phyloP scores from a whole-genome alignment of 2,797 vertebrate species.

The Menidia menidia region DNA sequence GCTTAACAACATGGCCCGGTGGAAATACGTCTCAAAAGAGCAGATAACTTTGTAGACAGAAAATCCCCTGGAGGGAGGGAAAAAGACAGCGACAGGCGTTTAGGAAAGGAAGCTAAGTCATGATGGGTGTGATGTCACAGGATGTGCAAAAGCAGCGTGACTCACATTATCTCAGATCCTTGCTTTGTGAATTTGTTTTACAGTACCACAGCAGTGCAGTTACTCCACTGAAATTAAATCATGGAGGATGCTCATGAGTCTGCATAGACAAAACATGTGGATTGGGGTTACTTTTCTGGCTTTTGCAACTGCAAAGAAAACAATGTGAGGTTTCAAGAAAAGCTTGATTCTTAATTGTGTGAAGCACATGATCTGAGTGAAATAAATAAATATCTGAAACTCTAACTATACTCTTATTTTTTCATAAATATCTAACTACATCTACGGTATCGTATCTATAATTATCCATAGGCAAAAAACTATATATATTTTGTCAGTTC shows the following conservation, averaged over 20 bases:
- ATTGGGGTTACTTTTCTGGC: conserved; percentile 55
- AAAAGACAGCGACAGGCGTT: conserved; percentile 25
- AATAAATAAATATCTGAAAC: conserved; percentile 67
- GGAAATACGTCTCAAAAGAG: conserved; percentile 35
- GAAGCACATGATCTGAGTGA: conserved; percentile 56
- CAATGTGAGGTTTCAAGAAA: conserved; percentile 53
- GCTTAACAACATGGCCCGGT: conserved; percentile 41
- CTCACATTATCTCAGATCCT: conserved; percentile 47
- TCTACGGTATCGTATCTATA: conserved; percentile 62
- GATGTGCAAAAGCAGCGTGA: conserved; percentile 52
- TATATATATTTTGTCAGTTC: conserved; percentile 66
- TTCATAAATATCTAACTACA: conserved; percentile 54
- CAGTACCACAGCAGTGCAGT: conserved; percentile 39
- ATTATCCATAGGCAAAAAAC: conserved; percentile 56
- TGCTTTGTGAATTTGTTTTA: conserved; percentile 18
- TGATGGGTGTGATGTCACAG: conserved; percentile 33
- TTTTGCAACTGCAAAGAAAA: conserved; percentile 47
- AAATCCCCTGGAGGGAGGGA: neutral
- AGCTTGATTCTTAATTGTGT: conserved; percentile 40
- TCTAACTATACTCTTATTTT: conserved; percentile 59
- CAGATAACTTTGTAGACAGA: conserved; percentile 22
- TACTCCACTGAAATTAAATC: conserved; percentile 30
- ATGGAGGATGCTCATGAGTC: conserved; percentile 59
- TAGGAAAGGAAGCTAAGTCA: conserved; percentile 20
- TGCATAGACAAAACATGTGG: conserved; percentile 75